Evolutionary conservation across 2,113 vertebrate genomes (phyloP).

Genomic region (Gallinago undulata): DNA sequence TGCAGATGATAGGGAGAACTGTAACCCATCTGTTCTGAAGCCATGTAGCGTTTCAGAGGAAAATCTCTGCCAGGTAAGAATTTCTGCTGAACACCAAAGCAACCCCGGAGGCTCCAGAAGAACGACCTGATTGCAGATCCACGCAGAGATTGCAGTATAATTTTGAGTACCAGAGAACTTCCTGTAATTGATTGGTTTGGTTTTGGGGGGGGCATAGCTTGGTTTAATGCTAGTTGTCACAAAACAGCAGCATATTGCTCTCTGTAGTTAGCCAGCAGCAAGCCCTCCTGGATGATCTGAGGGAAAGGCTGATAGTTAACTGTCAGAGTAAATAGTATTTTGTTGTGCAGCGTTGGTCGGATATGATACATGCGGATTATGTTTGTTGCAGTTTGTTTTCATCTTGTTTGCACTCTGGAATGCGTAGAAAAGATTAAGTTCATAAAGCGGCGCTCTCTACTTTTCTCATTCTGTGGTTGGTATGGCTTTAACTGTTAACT

Average conservation of each 20-base stretch:
- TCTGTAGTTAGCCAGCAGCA: background rate
- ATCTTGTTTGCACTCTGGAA: background rate
- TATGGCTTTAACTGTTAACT: constrained; percentile 24
- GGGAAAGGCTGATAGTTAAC: background rate
- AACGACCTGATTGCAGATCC: background rate
- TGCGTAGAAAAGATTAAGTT: background rate
- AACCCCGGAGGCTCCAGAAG: background rate
- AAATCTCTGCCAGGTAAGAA: background rate
- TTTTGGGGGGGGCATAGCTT: background rate
- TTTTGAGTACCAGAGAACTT: background rate
- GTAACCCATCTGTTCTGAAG: background rate
- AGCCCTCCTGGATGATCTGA: background rate
- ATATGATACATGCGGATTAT: background rate
- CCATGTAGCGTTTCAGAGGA: background rate
- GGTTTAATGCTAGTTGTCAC: background rate
- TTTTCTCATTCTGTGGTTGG: background rate
- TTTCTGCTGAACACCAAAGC: background rate
- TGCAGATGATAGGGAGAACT: background rate
- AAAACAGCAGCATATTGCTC: background rate
- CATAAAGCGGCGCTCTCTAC: background rate
- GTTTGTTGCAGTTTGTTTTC: background rate
- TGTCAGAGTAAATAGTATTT: background rate
- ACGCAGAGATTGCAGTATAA: background rate
- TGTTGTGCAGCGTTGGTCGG: background rate
- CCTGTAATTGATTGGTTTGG: background rate